These are phyloP conservation scores for Dysmachus trigonus DNA, from an alignment of 2,888 invertebrate genomes.

Conservation along the genomic window DNA sequence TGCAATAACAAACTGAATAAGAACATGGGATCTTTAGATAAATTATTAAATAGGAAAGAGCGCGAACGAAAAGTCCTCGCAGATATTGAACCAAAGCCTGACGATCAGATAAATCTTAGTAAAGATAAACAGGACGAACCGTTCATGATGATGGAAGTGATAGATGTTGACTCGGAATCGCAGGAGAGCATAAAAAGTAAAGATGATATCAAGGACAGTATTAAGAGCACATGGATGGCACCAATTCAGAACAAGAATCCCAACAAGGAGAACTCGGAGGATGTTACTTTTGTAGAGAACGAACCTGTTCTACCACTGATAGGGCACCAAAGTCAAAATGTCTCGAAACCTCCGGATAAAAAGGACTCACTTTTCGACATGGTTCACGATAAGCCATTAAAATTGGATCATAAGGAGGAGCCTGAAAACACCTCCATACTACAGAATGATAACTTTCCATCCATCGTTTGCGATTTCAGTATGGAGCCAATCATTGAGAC, in stretches of 20 bases:
- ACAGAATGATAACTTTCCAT: constrained; percentile 2
- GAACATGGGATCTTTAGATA: constrained; percentile 67
- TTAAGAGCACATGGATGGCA: not conserved
- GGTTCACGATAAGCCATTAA: not conserved
- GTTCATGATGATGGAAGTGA: constrained; percentile 13
- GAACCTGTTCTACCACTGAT: not conserved
- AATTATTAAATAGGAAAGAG: constrained; percentile 68
- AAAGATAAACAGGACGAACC: not conserved
- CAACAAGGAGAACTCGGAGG: not conserved
- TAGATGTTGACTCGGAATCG: constrained; percentile 48
- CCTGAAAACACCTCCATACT: not conserved
- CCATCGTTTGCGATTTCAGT: constrained; percentile 28
- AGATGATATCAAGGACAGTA: constrained; percentile 12
- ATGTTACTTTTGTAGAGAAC: constrained; percentile 2
- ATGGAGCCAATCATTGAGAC: constrained; percentile 44
- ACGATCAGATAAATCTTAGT: not conserved
- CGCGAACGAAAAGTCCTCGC: constrained; percentile 59
- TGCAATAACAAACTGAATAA: constrained; percentile 60
- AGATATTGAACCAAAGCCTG: constrained; percentile 39
- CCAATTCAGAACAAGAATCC: not conserved
- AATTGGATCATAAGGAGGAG: constrained; percentile 31
- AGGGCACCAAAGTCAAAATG: not conserved
- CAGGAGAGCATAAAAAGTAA: constrained; percentile 36
- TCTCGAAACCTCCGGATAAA: not conserved
- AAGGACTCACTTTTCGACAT: constrained; percentile 4